A percentile compares a stretch with the other conserved stretches of the same genome.
Conservation (phyloP, 2,888 invertebrate species). For the Tridacna gigas region DNA sequence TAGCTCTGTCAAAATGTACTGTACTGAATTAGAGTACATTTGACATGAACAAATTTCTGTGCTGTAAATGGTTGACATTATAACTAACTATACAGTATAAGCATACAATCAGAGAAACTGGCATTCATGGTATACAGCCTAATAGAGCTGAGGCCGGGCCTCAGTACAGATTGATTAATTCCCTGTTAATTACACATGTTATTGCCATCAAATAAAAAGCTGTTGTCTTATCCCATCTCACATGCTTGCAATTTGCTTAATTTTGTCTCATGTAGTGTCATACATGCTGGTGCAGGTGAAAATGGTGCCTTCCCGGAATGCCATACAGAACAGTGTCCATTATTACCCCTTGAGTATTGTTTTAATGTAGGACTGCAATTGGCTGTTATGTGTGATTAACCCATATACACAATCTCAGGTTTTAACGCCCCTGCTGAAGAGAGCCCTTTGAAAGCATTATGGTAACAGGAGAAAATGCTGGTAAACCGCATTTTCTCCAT, state of each 20-base stretch:
- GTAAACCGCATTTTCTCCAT: too few species aligned
- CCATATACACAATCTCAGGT: background rate
- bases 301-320: background rate
- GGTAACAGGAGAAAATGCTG: background rate
- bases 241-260: conserved; percentile 26
- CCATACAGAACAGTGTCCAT: too few species aligned
- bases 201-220: conserved; percentile 26
- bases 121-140: too few species aligned
- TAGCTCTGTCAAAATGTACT: too few species aligned
- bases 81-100: too few species aligned
- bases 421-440: background rate
- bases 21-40: too few species aligned
- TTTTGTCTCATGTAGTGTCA: conserved; percentile 26
- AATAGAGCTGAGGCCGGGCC: conserved; percentile 1
- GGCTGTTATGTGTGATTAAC: background rate
- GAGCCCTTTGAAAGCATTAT: background rate
- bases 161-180: conserved; percentile 33
- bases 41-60: too few species aligned
- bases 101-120: too few species aligned
- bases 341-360: too few species aligned
- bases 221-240: conserved; percentile 22
- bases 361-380: too few species aligned
- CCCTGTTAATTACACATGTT: conserved; percentile 29
- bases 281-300: background rate
- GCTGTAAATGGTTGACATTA: too few species aligned